Conservation (phyloP, 2,797 vertebrate genomes). For the Sternotherus odoratus region DNA sequence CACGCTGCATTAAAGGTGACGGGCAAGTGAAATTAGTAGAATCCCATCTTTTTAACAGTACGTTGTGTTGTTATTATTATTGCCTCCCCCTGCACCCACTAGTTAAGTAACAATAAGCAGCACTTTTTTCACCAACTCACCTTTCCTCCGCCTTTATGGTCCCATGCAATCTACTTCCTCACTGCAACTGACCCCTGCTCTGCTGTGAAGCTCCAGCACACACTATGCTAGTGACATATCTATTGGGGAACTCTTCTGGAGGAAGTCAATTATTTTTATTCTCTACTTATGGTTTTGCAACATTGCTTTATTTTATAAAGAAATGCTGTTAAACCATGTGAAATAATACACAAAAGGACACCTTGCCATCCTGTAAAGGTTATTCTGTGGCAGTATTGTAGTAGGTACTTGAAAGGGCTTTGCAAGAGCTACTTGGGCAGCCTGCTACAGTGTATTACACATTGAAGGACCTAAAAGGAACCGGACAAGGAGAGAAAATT, state of each 20-base stretch:
- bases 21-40: neutral
- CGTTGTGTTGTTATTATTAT: neutral
- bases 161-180: neutral
- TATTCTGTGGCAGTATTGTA: neutral
- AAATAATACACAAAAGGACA: neutral
- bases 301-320: neutral
- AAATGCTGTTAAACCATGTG: fast-evolving
- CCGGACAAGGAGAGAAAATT: neutral
- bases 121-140: neutral
- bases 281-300: neutral
- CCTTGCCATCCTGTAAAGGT: neutral
- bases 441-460: neutral
- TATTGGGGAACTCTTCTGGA: neutral
- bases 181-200: neutral
- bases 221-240: fast-evolving
- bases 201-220: fast-evolving
- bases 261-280: neutral
- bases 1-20: fast-evolving
- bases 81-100: neutral
- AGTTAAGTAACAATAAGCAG: neutral
- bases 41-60: neutral
- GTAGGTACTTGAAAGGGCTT: neutral
- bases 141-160: neutral
- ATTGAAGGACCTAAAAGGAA: neutral
- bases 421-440: neutral